phyloP scores from a whole-genome alignment of 1,140 invertebrate species.

The Drosophila setifemur region DNA sequence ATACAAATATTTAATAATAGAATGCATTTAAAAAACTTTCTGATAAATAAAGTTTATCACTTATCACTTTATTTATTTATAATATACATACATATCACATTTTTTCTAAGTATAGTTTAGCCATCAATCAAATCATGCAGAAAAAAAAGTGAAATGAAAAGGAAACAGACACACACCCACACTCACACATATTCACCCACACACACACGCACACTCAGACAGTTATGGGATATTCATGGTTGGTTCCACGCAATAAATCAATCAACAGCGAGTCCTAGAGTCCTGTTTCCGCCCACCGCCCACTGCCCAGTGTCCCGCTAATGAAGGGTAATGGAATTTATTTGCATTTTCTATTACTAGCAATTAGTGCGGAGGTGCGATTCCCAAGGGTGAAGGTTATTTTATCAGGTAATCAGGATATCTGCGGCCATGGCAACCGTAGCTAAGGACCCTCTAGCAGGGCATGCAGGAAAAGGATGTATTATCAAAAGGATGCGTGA shows the following conservation, averaged over 20 bases:
- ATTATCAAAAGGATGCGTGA: too few relatives aligned
- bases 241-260: constrained; percentile 41
- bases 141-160: not conserved
- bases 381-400: constrained; percentile 12
- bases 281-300: not conserved
- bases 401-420: not conserved
- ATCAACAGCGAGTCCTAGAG: constrained; percentile 21
- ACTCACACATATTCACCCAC: not conserved
- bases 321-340: constrained; percentile 35
- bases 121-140: constrained; percentile 42
- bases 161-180: not conserved
- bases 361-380: constrained; percentile 4
- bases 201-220: constrained; percentile 2
- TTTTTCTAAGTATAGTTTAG: constrained; percentile 3
- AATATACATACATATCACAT: too few relatives aligned
- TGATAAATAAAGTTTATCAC: too few relatives aligned
- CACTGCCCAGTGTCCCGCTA: constrained; percentile 2
- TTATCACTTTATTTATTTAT: too few relatives aligned
- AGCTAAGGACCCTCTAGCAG: too few relatives aligned
- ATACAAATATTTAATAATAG: too few relatives aligned
- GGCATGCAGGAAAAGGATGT: too few relatives aligned
- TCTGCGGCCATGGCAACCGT: constrained; percentile 7
- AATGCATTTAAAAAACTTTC: too few relatives aligned
- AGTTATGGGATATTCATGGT: constrained; percentile 37
- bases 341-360: not conserved